Evolutionary conservation across 53 echinoderm and acorn worm species (phyloP), one percentile per base, ranked within the genome.

Genomic region (Holothuria leucospilota): DNA sequence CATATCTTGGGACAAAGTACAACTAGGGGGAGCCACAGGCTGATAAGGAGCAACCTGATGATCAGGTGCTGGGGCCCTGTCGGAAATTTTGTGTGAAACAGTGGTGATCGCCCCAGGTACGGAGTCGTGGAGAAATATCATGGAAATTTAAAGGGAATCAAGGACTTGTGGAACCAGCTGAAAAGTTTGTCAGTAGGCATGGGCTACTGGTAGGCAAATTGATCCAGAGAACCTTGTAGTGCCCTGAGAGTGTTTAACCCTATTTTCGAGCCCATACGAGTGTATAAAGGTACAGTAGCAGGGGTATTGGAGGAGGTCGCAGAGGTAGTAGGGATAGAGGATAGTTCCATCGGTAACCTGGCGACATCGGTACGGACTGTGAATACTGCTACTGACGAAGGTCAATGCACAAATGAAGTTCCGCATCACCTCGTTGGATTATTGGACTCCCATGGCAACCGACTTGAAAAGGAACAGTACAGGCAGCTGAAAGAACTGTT

Each of bases 211-310:
- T 74, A 16, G 86, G 60, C 23, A 71, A 72, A 23, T 71, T 74
- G 59, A 58, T 85, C 69, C 85, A 49, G 39, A 62, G 6, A 20
- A 75, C 0, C 20, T 20, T 14, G 26, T 20, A 38, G 40, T 86
- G 13, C 72, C 86, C 21, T 86, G 13, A 71, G 86, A 52, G 86
- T 86, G 58, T 71, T 59, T 52, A 86, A 86, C 20, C 86, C 74
- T 2, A 86, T 38, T 16, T 71, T 30, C 49, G 62, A 71, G 8
- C 27, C 59, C 24, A 60, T 86, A 11, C 7, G 26, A 39, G 71
- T 86, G 6, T 86, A 75, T 53, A 7, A 71, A 59, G 62, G 68
- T 21, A 74, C 86, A 29, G 86, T 75, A 27, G 73, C 75, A 13
- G 86, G 52, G 15, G 61, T 71, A 30, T 23, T 86, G 59, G 62